Evolutionary conservation across 2,888 invertebrate genomes (phyloP).

Genomic region (Hylaea fasciaria): DNA sequence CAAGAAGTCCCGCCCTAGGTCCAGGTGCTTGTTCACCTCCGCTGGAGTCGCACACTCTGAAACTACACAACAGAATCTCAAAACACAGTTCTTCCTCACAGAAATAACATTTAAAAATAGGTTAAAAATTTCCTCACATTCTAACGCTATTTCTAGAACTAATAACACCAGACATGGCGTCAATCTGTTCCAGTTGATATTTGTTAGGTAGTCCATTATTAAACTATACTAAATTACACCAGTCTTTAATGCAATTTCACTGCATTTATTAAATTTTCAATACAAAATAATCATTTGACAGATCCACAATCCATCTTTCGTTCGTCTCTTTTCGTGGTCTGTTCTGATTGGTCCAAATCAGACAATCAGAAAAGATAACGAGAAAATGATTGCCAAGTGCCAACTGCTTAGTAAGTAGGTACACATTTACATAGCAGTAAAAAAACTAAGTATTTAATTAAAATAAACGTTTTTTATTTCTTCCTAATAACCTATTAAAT

Average conservation of each 20-base stretch:
- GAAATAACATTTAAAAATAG: constrained; percentile 50
- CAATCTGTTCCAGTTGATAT: constrained; percentile 86
- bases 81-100: constrained; percentile 50
- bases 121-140: constrained; percentile 80
- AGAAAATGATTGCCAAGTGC: constrained; percentile 5
- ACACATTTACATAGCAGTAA: no score
- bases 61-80: constrained; percentile 78
- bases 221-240: constrained; percentile 58
- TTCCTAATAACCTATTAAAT: no score
- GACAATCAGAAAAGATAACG: constrained; percentile 27
- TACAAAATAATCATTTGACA: constrained; percentile 77
- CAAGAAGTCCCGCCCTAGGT: constrained; percentile 96
- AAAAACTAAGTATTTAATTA: no score
- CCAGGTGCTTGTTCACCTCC: constrained; percentile 96
- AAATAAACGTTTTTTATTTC: no score
- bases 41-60: constrained; percentile 88
- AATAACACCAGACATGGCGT: constrained; percentile 88
- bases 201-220: constrained; percentile 83
- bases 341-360: constrained; percentile 85
- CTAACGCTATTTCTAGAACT: constrained; percentile 88
- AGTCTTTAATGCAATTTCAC: constrained; percentile 61
- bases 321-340: constrained; percentile 84
- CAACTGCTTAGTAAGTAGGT: background rate
- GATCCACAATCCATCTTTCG: constrained; percentile 77
- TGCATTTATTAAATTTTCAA: constrained; percentile 60